These are phyloP conservation scores for Caenorhabditis japonica DNA, from an alignment of 2,888 invertebrate genomes.

Conservation along the genomic window DNA sequence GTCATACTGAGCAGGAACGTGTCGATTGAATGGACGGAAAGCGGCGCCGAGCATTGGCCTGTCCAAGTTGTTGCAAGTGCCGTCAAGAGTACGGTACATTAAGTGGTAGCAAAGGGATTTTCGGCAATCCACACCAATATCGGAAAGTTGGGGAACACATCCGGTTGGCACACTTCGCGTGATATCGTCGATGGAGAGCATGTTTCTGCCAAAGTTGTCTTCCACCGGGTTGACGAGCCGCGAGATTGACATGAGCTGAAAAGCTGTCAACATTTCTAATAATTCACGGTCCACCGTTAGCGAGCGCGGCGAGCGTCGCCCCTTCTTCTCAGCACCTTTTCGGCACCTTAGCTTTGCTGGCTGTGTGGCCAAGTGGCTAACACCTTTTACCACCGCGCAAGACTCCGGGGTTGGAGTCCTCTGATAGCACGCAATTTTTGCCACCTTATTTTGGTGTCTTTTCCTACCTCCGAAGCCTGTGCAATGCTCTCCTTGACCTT, in stretches of 20 bases:
- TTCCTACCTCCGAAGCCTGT: conserved; percentile 57
- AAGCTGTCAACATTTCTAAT: no score
- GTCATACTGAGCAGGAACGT: conserved; percentile 75
- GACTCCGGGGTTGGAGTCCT: no score
- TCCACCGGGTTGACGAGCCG: conserved; percentile 63
- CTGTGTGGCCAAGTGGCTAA: no score
- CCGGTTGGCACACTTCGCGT: conserved; percentile 73
- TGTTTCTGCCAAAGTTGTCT: conserved; percentile 63
- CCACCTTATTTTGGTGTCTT: no score
- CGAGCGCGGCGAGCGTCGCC: background rate
- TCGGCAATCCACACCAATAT: conserved; percentile 79
- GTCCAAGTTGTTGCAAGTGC: conserved; percentile 93
- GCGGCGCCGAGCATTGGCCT: conserved; percentile 94
- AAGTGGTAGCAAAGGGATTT: conserved; percentile 73
- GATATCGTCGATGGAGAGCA: conserved; percentile 74
- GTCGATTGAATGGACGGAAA: conserved; percentile 82
- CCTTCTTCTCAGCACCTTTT: background rate
- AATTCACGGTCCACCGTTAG: background rate
- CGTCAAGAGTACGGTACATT: conserved; percentile 85
- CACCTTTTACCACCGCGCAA: no score
- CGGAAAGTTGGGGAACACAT: conserved; percentile 72
- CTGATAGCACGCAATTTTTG: no score
- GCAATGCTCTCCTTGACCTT: conserved; percentile 43
- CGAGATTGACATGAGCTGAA: conserved; percentile 56
- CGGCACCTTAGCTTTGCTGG: no score